These are phyloP conservation scores for Halichoerus grypus DNA, from an alignment of 2,113 vertebrate genomes.

Conservation along the genomic window DNA sequence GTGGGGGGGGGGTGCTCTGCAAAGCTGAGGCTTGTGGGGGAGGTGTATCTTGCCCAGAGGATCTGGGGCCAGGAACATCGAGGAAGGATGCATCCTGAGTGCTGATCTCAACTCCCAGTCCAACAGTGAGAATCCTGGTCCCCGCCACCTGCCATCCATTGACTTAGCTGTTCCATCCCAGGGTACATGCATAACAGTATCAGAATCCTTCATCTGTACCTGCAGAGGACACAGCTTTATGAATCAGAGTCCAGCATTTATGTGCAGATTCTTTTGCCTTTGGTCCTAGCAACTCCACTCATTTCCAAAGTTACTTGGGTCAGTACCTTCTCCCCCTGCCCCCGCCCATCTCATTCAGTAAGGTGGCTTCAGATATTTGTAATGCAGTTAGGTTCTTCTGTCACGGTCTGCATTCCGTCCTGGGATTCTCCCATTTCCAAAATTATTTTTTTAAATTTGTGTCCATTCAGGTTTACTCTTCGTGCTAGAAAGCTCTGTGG, in stretches of 20 bases:
- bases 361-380: not conserved
- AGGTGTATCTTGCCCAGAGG: not conserved
- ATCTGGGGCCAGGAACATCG: not conserved
- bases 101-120: not conserved
- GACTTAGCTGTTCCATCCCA: not conserved
- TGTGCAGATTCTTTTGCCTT: not conserved
- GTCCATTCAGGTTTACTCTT: conserved; percentile 4
- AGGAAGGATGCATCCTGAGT: not conserved
- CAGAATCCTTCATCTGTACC: not conserved
- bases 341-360: not conserved
- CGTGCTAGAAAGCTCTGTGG: not conserved
- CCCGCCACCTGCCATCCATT: not conserved
- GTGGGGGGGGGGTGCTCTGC: not conserved
- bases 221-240: not conserved
- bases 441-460: not conserved
- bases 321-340: not conserved
- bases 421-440: not conserved
- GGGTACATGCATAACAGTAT: not conserved
- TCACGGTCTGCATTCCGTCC: not conserved
- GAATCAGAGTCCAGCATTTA: not conserved
- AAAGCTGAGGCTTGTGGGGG: not conserved
- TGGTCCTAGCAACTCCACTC: not conserved
- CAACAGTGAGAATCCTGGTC: not conserved
- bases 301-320: not conserved
- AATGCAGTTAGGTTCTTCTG: not conserved